Percentiles rank a stretch among this genome's conserved stretches.
Evolutionary conservation across 2,113 vertebrate genomes (phyloP).

Genomic region (Lagopus muta): DNA sequence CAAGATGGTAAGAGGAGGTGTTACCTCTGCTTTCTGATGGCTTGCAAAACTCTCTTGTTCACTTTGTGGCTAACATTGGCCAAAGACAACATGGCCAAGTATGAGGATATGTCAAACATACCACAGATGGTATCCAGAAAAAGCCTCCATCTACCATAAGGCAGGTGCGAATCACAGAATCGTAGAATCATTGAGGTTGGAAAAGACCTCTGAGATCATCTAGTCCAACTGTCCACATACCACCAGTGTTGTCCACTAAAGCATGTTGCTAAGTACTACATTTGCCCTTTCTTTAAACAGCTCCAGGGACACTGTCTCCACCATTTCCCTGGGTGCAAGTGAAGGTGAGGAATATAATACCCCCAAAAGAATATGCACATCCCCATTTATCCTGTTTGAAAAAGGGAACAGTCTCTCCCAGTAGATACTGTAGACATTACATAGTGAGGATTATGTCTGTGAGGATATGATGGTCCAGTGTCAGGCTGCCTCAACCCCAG

Average conservation of each 20-base stretch:
- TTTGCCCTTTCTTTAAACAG: no score
- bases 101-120: neutral
- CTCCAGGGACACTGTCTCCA: no score
- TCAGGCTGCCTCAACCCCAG: neutral
- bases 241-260: no score
- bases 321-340: no score
- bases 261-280: no score
- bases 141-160: accelerated
- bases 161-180: accelerated
- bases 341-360: neutral
- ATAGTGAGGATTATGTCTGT: neutral
- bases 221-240: no score
- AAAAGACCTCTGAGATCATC: no score
- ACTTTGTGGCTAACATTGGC: neutral
- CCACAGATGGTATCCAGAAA: neutral
- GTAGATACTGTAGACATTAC: accelerated
- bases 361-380: neutral
- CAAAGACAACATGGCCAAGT: neutral
- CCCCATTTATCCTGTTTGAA: neutral
- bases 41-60: neutral
- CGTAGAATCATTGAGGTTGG: no score
- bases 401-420: neutral
- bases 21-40: neutral
- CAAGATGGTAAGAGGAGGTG: neutral
- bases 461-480: neutral